A percentile compares a stretch with the other conserved stretches of the same genome.
phyloP scores from a whole-genome alignment of 2,888 invertebrate genomes.

The Philereme transversata region DNA sequence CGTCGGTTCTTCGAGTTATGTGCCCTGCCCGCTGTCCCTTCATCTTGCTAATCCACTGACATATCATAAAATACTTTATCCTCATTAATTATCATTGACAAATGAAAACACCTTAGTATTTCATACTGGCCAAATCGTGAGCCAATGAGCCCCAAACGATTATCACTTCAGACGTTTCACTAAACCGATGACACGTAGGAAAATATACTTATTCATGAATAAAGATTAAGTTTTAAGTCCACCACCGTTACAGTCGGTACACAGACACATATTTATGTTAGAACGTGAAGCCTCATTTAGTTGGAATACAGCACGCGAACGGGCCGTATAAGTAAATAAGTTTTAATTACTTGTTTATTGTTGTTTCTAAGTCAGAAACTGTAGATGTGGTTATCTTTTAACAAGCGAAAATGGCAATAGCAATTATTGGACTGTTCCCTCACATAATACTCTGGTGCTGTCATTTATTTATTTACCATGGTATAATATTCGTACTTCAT shows the following conservation, averaged over 20 bases:
- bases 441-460: conserved; percentile 1
- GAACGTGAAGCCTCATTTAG: conserved; percentile 56
- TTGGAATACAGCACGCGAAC: conserved; percentile 61
- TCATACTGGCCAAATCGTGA: neutral
- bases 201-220: conserved; percentile 32
- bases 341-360: conserved; percentile 66
- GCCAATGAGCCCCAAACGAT: neutral
- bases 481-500: too few relatives aligned
- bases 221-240: conserved; percentile 41
- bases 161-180: neutral
- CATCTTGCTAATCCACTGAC: too few relatives aligned
- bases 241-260: conserved; percentile 29
- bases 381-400: conserved; percentile 44
- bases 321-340: conserved; percentile 61
- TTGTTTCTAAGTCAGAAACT: conserved; percentile 48
- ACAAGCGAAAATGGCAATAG: conserved; percentile 30
- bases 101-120: too few relatives aligned
- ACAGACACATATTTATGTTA: conserved; percentile 55
- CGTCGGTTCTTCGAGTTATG: too few relatives aligned
- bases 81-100: too few relatives aligned
- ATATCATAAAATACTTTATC: too few relatives aligned
- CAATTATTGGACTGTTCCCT: conserved; percentile 25
- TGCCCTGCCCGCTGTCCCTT: too few relatives aligned
- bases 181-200: conserved; percentile 19
- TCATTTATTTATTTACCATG: neutral